A percentile compares a stretch with the other conserved stretches of the same genome.
phyloP scores from a whole-genome alignment of 1,140 invertebrate species.

The Drosophila seguyi region DNA sequence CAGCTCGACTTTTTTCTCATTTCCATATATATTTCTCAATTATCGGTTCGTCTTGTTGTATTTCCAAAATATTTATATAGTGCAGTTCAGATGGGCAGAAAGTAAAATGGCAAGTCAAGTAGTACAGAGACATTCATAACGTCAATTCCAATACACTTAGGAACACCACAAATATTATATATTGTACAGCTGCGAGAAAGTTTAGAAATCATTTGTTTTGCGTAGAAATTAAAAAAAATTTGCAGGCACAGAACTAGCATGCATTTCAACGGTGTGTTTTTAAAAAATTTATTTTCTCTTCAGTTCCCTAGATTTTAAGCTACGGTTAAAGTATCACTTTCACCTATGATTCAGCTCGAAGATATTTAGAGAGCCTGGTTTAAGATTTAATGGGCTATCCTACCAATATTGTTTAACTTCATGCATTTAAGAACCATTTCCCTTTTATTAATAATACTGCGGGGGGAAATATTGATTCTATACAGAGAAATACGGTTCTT shows the following conservation, averaged over 20 bases:
- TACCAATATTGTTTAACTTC: not conserved
- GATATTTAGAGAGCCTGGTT: not conserved
- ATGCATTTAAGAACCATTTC: conserved; percentile 1
- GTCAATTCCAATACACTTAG: conserved; percentile 42
- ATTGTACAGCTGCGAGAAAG: conserved; percentile 19
- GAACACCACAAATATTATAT: conserved; percentile 36
- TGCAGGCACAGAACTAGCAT: conserved; percentile 29
- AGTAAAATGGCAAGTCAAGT: conserved; percentile 84
- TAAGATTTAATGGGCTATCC: not conserved
- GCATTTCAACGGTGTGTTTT: conserved; percentile 6
- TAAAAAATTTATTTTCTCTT: not conserved
- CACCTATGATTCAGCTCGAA: conserved; percentile 25
- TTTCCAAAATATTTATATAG: conserved; percentile 56
- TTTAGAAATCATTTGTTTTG: conserved; percentile 9
- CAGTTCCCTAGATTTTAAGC: not conserved
- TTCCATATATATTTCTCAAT: conserved; percentile 22
- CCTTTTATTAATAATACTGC: not conserved
- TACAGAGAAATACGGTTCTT: not conserved
- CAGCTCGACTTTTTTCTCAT: conserved; percentile 17
- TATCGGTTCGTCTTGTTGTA: conserved; percentile 52
- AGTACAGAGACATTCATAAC: conserved; percentile 59
- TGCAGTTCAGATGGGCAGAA: conserved; percentile 85
- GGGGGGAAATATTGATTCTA: not conserved
- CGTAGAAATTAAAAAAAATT: not conserved
- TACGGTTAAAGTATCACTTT: conserved; percentile 12